phyloP scores from a whole-genome alignment of 2,888 invertebrate genomes.

The Orgyia antiqua region DNA sequence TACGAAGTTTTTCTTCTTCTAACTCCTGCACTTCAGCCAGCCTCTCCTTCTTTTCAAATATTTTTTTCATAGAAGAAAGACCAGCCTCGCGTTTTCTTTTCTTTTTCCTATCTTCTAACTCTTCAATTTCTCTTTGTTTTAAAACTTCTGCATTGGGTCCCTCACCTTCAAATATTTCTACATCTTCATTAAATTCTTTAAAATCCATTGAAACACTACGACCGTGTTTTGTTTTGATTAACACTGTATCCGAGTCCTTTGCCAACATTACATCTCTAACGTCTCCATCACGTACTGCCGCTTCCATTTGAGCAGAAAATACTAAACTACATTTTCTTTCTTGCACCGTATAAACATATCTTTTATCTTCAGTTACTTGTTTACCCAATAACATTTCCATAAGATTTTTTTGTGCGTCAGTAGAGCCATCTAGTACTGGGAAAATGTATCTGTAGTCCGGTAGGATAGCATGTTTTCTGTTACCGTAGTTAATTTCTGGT shows the following conservation, averaged over 20 bases:
- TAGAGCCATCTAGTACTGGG: constrained; percentile 83
- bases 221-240: constrained; percentile 85
- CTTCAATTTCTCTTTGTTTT: constrained; percentile 77
- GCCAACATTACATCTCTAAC: constrained; percentile 87
- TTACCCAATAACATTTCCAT: constrained; percentile 80
- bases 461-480: constrained; percentile 81
- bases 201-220: constrained; percentile 86
- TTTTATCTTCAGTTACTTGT: constrained; percentile 75
- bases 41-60: constrained; percentile 87
- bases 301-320: constrained; percentile 84
- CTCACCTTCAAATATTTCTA: constrained; percentile 83
- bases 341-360: constrained; percentile 86
- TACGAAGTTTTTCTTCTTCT: constrained; percentile 74
- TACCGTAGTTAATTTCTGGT: constrained; percentile 80
- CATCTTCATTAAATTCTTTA: constrained; percentile 75
- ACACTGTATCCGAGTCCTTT: constrained; percentile 85
- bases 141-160: constrained; percentile 82
- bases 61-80: constrained; percentile 81
- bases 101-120: constrained; percentile 72
- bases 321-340: constrained; percentile 86
- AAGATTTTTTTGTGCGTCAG: constrained; percentile 81
- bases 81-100: constrained; percentile 81
- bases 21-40: constrained; percentile 80
- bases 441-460: constrained; percentile 86
- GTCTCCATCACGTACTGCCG: constrained; percentile 86